Evolutionary conservation across 2,113 vertebrate species (phyloP).

Genomic region (Prunella himalayana): DNA sequence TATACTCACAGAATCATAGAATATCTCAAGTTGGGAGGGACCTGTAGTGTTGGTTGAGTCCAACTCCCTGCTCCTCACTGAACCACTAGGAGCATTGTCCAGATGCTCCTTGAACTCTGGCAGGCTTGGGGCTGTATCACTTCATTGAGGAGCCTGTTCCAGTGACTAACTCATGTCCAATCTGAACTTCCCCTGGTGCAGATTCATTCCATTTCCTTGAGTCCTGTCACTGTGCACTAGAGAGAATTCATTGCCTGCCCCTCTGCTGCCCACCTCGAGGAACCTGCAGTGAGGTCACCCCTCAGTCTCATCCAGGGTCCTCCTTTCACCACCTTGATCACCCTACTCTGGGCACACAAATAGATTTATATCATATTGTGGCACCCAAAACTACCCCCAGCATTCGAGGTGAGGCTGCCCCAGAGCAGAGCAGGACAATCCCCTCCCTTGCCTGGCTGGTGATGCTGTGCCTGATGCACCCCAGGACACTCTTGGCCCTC

Average conservation of each 20-base stretch:
- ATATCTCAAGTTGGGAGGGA: background rate
- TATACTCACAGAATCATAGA: background rate
- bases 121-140: background rate
- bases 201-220: background rate
- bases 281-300: background rate
- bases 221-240: background rate
- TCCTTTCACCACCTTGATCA: background rate
- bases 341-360: background rate
- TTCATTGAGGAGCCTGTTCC: background rate
- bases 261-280: background rate
- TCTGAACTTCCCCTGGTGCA: background rate
- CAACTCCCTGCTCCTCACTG: background rate
- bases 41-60: background rate
- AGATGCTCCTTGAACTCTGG: background rate
- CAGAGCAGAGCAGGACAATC: rapidly evolving
- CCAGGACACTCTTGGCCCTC: rapidly evolving
- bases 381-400: rapidly evolving
- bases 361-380: background rate
- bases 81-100: background rate
- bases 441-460: rapidly evolving
- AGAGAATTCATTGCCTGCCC: background rate
- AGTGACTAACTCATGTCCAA: rapidly evolving
- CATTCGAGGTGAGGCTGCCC: rapidly evolving
- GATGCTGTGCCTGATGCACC: background rate
- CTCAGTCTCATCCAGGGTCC: background rate